Conservation (phyloP, 92 coral and sea anemone genomes). For the Epizoanthus rinbou region DNA sequence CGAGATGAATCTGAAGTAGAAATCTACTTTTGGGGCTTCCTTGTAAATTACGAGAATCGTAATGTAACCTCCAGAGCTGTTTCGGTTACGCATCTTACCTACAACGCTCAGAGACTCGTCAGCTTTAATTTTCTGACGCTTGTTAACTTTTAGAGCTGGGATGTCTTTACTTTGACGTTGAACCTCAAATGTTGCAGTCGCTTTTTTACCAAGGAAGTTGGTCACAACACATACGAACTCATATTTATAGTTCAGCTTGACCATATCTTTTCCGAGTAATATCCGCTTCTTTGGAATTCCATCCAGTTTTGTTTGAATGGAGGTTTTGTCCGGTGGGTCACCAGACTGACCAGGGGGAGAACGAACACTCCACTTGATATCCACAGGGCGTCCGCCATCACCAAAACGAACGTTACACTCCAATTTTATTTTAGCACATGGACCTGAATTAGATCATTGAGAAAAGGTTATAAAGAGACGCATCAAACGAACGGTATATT, state of each 20-base stretch:
- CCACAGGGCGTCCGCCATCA: not conserved
- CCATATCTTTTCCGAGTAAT: not conserved
- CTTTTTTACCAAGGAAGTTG: not conserved
- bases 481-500: no score
- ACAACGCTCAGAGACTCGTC: not conserved
- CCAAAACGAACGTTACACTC: not conserved
- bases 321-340: not conserved
- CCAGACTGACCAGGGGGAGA: not conserved
- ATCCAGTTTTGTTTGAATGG: not conserved
- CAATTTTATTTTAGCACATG: constrained; percentile 13
- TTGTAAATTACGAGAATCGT: no score
- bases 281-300: not conserved
- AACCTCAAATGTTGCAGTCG: not conserved
- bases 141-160: not conserved
- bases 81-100: not conserved
- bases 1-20: no score
- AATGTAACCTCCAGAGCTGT: no score
- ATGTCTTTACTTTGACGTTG: constrained; percentile 8
- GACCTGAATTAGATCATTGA: not conserved
- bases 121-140: not conserved
- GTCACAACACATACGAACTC: not conserved
- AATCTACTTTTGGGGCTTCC: no score
- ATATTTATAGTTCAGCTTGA: not conserved
- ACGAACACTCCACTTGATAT: not conserved
- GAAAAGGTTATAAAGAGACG: no score